These are phyloP conservation scores for Mormyrops boulengeri DNA, from an alignment of 2,797 vertebrate genomes.

Conservation along the genomic window DNA sequence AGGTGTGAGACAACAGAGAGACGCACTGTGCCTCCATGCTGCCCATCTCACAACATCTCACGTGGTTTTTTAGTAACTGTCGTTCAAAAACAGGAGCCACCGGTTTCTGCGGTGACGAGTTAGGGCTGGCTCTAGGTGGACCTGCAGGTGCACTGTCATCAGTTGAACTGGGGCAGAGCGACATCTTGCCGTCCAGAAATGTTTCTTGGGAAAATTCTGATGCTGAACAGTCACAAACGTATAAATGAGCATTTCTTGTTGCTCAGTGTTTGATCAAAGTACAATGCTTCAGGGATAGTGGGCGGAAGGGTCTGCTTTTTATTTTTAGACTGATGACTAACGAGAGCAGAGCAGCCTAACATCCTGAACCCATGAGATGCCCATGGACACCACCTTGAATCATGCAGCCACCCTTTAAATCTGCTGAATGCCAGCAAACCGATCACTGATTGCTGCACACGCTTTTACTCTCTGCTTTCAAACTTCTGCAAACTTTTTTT, in stretches of 20 bases:
- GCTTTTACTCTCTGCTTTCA: not conserved
- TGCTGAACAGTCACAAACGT: not conserved
- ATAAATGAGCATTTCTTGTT: not conserved
- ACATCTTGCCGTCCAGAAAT: not conserved
- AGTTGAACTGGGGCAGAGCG: not conserved
- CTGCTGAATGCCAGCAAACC: not conserved
- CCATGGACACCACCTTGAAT: not conserved
- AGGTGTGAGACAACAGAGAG: not conserved
- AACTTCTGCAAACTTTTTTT: not conserved
- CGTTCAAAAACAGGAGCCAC: not conserved
- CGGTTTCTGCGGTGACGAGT: not conserved
- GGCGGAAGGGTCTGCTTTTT: conserved; percentile 2
- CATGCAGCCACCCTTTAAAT: not conserved
- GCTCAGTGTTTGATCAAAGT: conserved; percentile 1
- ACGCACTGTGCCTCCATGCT: not conserved
- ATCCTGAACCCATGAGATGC: not conserved
- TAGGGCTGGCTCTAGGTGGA: not conserved
- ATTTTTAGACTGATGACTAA: conserved; percentile 12
- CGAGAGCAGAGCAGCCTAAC: not conserved
- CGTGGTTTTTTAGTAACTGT: not conserved
- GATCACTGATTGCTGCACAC: not conserved
- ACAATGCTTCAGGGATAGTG: not conserved
- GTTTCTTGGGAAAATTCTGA: not conserved
- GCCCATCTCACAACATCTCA: not conserved
- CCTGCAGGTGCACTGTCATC: not conserved